Evolutionary conservation across 2,113 vertebrate species (phyloP), one percentile per base, ranked within the genome.

Genomic region (Myrmecobius fasciatus): DNA sequence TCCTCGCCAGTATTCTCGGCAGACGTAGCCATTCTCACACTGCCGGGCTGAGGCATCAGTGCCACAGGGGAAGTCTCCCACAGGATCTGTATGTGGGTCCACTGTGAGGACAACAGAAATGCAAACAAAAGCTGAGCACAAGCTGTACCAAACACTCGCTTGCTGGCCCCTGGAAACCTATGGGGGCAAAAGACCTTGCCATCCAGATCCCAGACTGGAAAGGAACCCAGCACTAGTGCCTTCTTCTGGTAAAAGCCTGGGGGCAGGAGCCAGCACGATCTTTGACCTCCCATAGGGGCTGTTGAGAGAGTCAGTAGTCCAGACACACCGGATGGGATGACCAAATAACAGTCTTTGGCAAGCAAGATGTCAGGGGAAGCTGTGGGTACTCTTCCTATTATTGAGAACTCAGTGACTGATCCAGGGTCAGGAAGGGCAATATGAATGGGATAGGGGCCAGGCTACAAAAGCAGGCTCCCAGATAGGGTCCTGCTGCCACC

Each of bases 1-100:
- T 7, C 99, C 99, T 0, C 98, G 99, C 99, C 99, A 99, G 97
- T 99, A 99, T 88, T 99, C 98, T 94, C 96, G 98, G 97, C 99
- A 99, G 47, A 94, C 94, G 0, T 99, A 99, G 52, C 98, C 99
- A 0, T 98, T 99, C 54, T 98, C 97, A 26, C 99, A 99, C 48
- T 98, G 98, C 96, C 99, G 98, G 1, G 99, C 99, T 0, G 99
- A 99, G 48, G 98, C 88, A 46, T 99, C 99, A 46, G 96, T 97
- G 75, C 99, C 99, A 8, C 99, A 99, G 7, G 99, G 99, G 94
- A 99, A 99, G 49, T 99, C 99, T 25, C 98, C 99, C 52, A 98
- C 98, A 31, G 98, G 99, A 3, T 99, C 99, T 26, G 90, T 3
- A 0, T 97, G 25, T 51, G 89, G 25, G 48, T 90, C 89, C 0